Percentiles rank a stretch among this genome's conserved stretches.
Evolutionary conservation across 2,113 vertebrate genomes (phyloP).

Genomic region (Calidris pygmaea): DNA sequence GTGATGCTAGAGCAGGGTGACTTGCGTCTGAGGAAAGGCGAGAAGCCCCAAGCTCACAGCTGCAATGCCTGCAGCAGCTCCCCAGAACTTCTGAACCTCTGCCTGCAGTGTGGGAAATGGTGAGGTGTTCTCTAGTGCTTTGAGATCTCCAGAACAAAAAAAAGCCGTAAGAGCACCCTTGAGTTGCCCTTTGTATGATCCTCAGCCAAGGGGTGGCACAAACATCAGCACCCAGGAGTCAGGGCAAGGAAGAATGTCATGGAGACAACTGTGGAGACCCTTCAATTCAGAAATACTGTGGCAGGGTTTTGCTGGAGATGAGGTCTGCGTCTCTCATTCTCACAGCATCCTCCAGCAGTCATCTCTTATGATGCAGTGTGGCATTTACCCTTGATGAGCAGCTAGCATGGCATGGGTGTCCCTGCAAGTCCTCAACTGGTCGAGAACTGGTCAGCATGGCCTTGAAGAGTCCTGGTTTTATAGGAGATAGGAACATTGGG

Average conservation of each 20-base stretch:
- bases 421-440: not conserved
- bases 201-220: not conserved
- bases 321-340: not conserved
- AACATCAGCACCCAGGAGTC: not conserved
- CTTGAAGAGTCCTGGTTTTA: not conserved
- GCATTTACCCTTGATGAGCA: not conserved
- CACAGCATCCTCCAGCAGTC: not conserved
- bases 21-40: not conserved
- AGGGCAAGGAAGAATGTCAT: not conserved
- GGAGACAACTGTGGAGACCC: not conserved
- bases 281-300: rapidly evolving
- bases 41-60: not conserved
- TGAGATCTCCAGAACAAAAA: not conserved
- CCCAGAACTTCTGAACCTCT: not conserved
- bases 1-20: not conserved
- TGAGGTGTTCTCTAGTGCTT: not conserved
- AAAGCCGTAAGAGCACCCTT: not conserved
- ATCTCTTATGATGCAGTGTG: not conserved
- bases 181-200: not conserved
- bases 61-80: not conserved
- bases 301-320: not conserved
- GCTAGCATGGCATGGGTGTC: not conserved
- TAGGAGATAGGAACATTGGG: not conserved
- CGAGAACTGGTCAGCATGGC: not conserved
- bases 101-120: not conserved